phyloP scores from a whole-genome alignment of 2,888 invertebrate genomes.

The Geophilus truncorum region DNA sequence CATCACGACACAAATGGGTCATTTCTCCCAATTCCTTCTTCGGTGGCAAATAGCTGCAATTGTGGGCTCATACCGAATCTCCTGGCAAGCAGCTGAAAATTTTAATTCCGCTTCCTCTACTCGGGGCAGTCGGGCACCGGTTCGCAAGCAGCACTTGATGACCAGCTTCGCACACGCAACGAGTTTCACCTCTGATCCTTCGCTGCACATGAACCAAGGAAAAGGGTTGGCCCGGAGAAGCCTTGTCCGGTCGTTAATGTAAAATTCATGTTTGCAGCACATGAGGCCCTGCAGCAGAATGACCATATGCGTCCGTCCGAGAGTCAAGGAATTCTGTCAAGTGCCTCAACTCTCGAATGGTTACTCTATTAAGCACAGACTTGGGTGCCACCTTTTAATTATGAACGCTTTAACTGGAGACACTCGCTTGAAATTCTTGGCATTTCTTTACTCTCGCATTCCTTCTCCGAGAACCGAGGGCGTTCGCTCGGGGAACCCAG shows the following conservation, averaged over 20 bases:
- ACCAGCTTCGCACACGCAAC: background rate
- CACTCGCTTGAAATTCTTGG: background rate
- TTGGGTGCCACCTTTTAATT: background rate
- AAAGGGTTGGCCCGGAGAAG: background rate
- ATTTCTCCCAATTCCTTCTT: too few relatives aligned
- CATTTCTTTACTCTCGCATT: background rate
- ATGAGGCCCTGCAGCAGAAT: background rate
- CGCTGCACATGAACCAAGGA: background rate
- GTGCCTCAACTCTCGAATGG: background rate
- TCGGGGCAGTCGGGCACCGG: background rate
- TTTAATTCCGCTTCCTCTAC: background rate
- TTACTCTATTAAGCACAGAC: background rate
- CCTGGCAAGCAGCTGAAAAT: background rate
- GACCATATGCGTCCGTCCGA: background rate
- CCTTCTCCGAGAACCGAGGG: background rate
- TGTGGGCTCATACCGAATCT: background rate
- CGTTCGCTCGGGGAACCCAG: background rate
- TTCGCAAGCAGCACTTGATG: background rate
- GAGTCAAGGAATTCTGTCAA: background rate
- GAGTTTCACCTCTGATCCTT: background rate
- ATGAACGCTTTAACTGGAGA: background rate
- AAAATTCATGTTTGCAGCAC: slow-evolving; percentile 7
- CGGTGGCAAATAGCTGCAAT: background rate
- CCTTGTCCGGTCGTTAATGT: background rate
- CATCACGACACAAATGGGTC: too few relatives aligned